A percentile compares a stretch with the other conserved stretches of the same genome.
phyloP scores from a whole-genome alignment of 2,888 invertebrate genomes.

The Pyrochroa serraticornis region DNA sequence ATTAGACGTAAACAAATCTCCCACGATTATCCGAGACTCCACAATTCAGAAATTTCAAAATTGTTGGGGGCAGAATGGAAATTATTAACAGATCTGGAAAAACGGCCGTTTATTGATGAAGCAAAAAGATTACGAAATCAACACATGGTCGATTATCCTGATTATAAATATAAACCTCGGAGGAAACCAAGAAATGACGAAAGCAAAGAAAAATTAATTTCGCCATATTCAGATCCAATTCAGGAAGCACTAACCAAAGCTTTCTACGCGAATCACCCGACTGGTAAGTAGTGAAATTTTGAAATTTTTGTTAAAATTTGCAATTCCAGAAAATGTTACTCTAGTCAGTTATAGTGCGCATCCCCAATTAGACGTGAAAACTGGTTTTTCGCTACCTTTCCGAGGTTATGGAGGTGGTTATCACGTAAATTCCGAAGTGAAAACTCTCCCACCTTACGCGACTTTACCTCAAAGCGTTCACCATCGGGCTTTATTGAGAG shows the following conservation, averaged over 20 bases:
- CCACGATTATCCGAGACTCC: constrained; percentile 79
- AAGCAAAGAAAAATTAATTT: constrained; percentile 27
- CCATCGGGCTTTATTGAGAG: constrained; percentile 46
- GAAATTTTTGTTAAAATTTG: background rate
- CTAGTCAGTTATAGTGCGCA: no score
- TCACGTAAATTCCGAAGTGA: no score
- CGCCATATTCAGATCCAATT: constrained; percentile 28
- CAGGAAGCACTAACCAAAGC: constrained; percentile 37
- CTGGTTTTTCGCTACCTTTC: no score
- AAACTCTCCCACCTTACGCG: constrained; percentile 49
- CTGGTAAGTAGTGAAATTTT: constrained; percentile 3
- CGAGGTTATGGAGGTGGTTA: background rate
- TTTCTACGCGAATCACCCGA: constrained; percentile 26
- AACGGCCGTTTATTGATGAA: constrained; percentile 87
- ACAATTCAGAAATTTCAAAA: constrained; percentile 82
- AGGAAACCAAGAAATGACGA: constrained; percentile 49
- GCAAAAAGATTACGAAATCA: constrained; percentile 67
- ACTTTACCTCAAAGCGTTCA: constrained; percentile 49
- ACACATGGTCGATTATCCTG: constrained; percentile 57
- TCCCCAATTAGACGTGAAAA: background rate
- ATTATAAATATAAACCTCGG: constrained; percentile 56
- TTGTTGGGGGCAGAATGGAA: constrained; percentile 87
- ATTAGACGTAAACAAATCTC: constrained; percentile 83
- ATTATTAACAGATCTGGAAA: constrained; percentile 75
- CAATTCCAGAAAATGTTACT: background rate